phyloP scores from a whole-genome alignment of 2,113 vertebrate genomes.

The Laticauda laticaudata region DNA sequence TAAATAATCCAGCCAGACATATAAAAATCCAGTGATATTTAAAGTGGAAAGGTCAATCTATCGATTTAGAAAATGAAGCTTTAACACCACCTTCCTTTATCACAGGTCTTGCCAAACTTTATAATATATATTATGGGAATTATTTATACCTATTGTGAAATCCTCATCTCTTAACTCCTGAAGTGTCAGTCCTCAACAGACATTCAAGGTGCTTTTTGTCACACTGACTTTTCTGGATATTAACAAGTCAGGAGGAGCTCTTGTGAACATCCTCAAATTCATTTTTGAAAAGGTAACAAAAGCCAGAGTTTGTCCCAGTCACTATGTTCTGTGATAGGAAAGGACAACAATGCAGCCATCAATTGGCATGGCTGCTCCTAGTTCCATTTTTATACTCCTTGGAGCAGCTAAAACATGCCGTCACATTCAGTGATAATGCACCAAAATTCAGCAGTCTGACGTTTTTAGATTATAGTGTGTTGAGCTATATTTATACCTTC shows the following conservation, averaged over 20 bases:
- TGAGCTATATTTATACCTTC: neutral
- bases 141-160: neutral
- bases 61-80: conserved; percentile 1
- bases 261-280: neutral
- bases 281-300: neutral
- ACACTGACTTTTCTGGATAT: neutral
- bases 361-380: neutral
- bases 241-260: neutral
- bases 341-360: neutral
- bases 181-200: neutral
- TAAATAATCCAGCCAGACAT: neutral
- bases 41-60: conserved; percentile 29
- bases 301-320: neutral
- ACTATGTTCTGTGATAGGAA: neutral
- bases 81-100: conserved; percentile 17
- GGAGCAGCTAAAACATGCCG: too few species aligned
- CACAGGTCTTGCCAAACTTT: neutral
- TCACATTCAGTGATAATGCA: too few species aligned
- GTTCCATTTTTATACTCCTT: too few species aligned
- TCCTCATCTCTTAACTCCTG: neutral
- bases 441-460: neutral
- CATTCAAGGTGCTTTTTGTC: neutral
- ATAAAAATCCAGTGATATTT: conserved; percentile 33
- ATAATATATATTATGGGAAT: conserved; percentile 15
- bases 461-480: neutral